A percentile compares a stretch with the other conserved stretches of the same genome.
These are phyloP conservation scores for Diadegma fenestrale DNA, from an alignment of 2,888 invertebrate species.

Conservation along the genomic window DNA sequence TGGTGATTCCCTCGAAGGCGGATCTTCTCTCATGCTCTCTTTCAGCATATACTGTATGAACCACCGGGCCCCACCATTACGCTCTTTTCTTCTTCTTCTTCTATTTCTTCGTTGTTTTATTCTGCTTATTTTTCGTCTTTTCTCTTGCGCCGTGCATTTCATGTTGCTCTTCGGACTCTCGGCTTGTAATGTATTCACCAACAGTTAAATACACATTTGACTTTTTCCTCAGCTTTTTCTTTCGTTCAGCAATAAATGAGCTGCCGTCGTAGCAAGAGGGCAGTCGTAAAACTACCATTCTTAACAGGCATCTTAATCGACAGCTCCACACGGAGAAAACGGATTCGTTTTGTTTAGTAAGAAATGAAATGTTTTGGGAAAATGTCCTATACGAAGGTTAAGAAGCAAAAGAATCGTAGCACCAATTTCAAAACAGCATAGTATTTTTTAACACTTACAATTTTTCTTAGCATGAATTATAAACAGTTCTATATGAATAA, in stretches of 20 bases:
- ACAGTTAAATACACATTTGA: constrained; percentile 57
- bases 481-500: too few species aligned
- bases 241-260: constrained; percentile 34
- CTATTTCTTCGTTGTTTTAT: constrained; percentile 1
- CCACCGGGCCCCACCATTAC: constrained; percentile 66
- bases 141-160: neutral
- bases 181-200: constrained; percentile 56
- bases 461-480: too few species aligned
- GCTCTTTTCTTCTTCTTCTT: constrained; percentile 39
- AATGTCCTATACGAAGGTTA: too few species aligned
- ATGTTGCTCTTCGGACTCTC: constrained; percentile 24
- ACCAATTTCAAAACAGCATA: too few species aligned
- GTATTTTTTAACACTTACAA: too few species aligned
- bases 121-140: neutral
- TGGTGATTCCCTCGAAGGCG: constrained; percentile 70
- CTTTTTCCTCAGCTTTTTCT: constrained; percentile 44
- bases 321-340: too few species aligned
- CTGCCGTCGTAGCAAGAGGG: neutral
- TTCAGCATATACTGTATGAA: constrained; percentile 49
- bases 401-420: too few species aligned
- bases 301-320: constrained; percentile 11
- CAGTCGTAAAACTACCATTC: neutral
- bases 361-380: too few species aligned
- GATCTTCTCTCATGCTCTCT: constrained; percentile 65
- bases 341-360: too few species aligned